These are phyloP conservation scores for Hepsetus odoe DNA, from an alignment of 2,113 vertebrate genomes.

Conservation along the genomic window DNA sequence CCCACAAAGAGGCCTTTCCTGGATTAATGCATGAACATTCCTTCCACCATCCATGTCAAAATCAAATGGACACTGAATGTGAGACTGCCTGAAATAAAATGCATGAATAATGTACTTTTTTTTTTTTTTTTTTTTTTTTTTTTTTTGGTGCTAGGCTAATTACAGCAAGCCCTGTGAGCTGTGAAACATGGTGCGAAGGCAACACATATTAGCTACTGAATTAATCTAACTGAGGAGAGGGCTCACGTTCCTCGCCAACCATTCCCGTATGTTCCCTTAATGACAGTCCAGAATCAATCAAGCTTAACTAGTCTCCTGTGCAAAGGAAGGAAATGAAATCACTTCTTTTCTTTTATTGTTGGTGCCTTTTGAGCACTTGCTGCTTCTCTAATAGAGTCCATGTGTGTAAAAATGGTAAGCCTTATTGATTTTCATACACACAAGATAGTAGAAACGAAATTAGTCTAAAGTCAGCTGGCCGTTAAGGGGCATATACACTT, in stretches of 20 bases:
- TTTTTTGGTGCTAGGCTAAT: slow-evolving; percentile 37
- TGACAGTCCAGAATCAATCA: slow-evolving; percentile 37
- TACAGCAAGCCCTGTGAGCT: slow-evolving; percentile 29
- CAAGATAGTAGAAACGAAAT: background rate
- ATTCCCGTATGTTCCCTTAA: slow-evolving; percentile 4
- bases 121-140: background rate
- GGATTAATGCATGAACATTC: slow-evolving; percentile 36
- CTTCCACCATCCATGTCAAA: slow-evolving; percentile 27
- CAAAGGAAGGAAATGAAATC: background rate
- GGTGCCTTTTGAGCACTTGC: background rate
- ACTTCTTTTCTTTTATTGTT: background rate
- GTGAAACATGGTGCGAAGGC: slow-evolving; percentile 23
- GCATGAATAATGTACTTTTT: slow-evolving; percentile 46
- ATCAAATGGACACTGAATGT: slow-evolving; percentile 36
- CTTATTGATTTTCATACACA: background rate
- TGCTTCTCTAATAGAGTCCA: background rate
- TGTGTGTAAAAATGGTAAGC: background rate
- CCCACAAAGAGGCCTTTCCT: background rate
- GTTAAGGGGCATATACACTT: too few relatives aligned
- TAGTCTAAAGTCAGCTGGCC: background rate
- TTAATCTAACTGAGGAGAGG: slow-evolving; percentile 34
- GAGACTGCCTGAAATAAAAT: slow-evolving; percentile 31
- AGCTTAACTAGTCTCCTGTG: slow-evolving; percentile 8
- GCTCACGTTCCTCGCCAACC: slow-evolving; percentile 1
- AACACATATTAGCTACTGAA: slow-evolving; percentile 40